A percentile compares a stretch with the other conserved stretches of the same genome.
Evolutionary conservation across 2,113 vertebrate genomes (phyloP).

Genomic region (Otolemur garnettii): DNA sequence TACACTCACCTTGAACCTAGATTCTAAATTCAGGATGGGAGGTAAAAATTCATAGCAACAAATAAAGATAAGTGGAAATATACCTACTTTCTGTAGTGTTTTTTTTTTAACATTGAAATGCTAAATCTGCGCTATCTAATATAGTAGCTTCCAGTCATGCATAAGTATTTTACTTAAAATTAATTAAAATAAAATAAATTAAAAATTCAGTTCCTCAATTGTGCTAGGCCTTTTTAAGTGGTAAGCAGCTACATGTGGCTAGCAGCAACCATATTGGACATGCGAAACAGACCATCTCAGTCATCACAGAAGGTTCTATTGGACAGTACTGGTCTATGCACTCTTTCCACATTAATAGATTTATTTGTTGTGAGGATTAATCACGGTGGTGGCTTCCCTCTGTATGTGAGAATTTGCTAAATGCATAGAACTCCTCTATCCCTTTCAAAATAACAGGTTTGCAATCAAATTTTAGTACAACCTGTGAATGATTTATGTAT

Average conservation of each 20-base stretch:
- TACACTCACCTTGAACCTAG: not conserved
- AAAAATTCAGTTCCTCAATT: not conserved
- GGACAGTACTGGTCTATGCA: not conserved
- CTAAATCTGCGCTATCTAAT: not conserved
- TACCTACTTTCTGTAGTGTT: not conserved
- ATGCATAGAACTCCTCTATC: not conserved
- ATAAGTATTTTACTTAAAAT: conserved; percentile 33
- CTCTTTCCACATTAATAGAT: not conserved
- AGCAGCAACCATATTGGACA: not conserved
- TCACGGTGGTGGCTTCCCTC: conserved; percentile 6
- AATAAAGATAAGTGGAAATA: conserved; percentile 22
- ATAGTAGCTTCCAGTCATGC: not conserved
- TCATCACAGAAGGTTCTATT: not conserved
- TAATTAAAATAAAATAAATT: conserved; percentile 35
- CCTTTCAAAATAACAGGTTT: conserved; percentile 42
- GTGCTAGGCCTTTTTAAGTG: not conserved
- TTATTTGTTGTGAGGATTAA: conserved; percentile 24
- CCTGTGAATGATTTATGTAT: not conserved
- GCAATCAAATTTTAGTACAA: conserved; percentile 5
- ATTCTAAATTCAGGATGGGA: conserved; percentile 29
- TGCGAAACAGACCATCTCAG: not conserved
- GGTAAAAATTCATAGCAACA: conserved; percentile 5
- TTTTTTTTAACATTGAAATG: conserved; percentile 27
- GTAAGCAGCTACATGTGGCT: not conserved
- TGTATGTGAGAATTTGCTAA: not conserved